Evolutionary conservation across 1,140 invertebrate species (phyloP).

Genomic region (Tetragnatha versicolor): DNA sequence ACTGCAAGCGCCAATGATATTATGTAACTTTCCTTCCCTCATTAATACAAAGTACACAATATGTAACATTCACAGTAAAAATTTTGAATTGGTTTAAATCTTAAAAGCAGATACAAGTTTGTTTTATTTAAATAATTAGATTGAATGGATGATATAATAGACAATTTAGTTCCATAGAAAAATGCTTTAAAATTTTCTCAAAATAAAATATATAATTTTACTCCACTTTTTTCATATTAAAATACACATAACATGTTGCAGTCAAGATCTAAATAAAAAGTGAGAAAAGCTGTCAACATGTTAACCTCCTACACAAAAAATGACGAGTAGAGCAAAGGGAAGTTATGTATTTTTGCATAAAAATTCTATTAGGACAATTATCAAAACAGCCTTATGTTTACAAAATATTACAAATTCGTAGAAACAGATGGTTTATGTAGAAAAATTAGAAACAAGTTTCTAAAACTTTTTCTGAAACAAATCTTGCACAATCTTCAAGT

Average conservation of each 20-base stretch:
- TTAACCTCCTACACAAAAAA: slow-evolving; percentile 48
- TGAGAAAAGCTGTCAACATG: slow-evolving; percentile 50
- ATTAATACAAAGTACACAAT: too few species aligned
- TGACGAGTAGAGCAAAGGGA: slow-evolving; percentile 39
- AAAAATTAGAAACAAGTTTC: slow-evolving; percentile 42
- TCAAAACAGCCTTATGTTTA: slow-evolving; percentile 39
- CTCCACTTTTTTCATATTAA: slow-evolving; percentile 53
- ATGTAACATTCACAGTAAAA: background rate
- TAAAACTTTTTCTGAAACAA: slow-evolving; percentile 10
- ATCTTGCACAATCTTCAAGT: background rate
- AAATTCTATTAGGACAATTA: slow-evolving; percentile 44
- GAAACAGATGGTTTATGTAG: slow-evolving; percentile 36
- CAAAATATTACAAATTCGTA: slow-evolving; percentile 49
- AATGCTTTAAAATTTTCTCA: background rate
- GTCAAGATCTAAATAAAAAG: slow-evolving; percentile 38
- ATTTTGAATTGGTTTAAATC: background rate
- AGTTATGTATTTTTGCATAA: slow-evolving; percentile 24
- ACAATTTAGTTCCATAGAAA: background rate
- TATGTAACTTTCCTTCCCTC: too few species aligned
- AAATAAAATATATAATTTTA: slow-evolving; percentile 6
- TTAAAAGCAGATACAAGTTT: background rate
- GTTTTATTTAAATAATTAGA: background rate
- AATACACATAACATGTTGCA: slow-evolving; percentile 52
- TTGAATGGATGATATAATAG: background rate
- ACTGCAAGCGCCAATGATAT: too few species aligned